Percentiles rank a stretch among this genome's conserved stretches.
phyloP scores from a whole-genome alignment of 2,888 invertebrate genomes.

The Drosophila anceps region DNA sequence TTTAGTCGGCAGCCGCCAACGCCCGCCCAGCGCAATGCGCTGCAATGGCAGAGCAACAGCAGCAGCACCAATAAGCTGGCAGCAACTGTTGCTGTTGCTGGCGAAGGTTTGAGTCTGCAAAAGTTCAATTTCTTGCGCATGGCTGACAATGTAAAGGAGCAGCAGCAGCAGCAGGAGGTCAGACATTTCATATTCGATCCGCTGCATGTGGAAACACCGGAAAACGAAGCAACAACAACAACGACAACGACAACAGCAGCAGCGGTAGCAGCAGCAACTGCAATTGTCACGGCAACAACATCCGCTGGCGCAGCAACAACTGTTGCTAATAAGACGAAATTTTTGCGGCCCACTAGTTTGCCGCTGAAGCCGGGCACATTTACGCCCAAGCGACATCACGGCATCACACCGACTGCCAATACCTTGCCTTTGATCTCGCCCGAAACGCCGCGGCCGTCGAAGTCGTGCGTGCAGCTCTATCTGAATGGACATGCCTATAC shows the following conservation, averaged over 20 bases:
- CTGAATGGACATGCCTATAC: conserved; percentile 96
- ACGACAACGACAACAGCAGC: background rate
- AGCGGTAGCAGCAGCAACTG: background rate
- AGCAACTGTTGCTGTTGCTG: conserved; percentile 10
- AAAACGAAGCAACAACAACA: conserved; percentile 30
- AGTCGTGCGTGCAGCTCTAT: conserved; percentile 95
- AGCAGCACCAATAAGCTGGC: conserved; percentile 39
- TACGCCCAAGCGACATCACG: conserved; percentile 92
- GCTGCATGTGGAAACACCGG: conserved; percentile 82
- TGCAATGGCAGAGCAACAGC: conserved; percentile 16
- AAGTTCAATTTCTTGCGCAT: conserved; percentile 85
- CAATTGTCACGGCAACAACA: background rate
- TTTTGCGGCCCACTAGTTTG: conserved; percentile 92
- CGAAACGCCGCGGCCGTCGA: conserved; percentile 95
- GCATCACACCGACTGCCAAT: conserved; percentile 92
- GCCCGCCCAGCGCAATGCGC: conserved; percentile 48
- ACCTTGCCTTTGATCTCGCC: conserved; percentile 95
- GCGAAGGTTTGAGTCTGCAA: conserved; percentile 43
- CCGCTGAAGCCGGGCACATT: conserved; percentile 94
- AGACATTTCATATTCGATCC: conserved; percentile 84
- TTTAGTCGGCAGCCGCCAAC: conserved; percentile 82
- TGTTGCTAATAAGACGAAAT: conserved; percentile 86
- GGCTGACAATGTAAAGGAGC: conserved; percentile 83
- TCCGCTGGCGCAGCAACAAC: background rate
- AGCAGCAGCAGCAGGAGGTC: conserved; percentile 74